phyloP scores from a whole-genome alignment of 2,888 invertebrate genomes.

The Alcis repandata region DNA sequence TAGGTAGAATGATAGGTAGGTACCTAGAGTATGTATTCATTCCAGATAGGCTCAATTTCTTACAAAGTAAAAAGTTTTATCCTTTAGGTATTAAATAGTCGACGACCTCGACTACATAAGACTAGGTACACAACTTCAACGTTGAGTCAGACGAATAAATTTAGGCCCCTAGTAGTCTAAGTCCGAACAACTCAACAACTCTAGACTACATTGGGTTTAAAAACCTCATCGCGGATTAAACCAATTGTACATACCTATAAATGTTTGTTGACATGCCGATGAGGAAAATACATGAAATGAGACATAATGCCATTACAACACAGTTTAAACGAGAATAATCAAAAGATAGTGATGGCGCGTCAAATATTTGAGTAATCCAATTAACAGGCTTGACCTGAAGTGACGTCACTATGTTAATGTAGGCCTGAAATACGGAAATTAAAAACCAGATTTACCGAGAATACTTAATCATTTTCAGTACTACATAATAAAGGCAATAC shows the following conservation, averaged over 20 bases:
- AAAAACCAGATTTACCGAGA: conserved; percentile 10
- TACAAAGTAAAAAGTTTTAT: too few species aligned
- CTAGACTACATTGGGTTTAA: not conserved
- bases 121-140: too few species aligned
- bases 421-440: conserved; percentile 33
- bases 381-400: conserved; percentile 7
- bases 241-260: conserved; percentile 2
- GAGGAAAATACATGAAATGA: too few species aligned
- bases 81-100: too few species aligned
- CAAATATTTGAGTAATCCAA: conserved; percentile 7
- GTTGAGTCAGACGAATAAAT: not conserved
- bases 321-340: not conserved
- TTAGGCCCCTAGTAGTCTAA: not conserved
- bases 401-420: conserved; percentile 27
- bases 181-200: not conserved
- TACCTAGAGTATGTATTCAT: not conserved
- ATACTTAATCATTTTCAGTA: too few species aligned
- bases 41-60: not conserved
- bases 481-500: not conserved
- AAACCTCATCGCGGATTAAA: not conserved
- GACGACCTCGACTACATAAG: too few species aligned
- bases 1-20: not conserved
- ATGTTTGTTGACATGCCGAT: conserved; percentile 7
- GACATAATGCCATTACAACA: not conserved
- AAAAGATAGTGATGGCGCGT: conserved; percentile 4